Evolutionary conservation across 1,140 invertebrate species (phyloP), one percentile per base, ranked within the genome.

Genomic region (Geopemphigus sp.): DNA sequence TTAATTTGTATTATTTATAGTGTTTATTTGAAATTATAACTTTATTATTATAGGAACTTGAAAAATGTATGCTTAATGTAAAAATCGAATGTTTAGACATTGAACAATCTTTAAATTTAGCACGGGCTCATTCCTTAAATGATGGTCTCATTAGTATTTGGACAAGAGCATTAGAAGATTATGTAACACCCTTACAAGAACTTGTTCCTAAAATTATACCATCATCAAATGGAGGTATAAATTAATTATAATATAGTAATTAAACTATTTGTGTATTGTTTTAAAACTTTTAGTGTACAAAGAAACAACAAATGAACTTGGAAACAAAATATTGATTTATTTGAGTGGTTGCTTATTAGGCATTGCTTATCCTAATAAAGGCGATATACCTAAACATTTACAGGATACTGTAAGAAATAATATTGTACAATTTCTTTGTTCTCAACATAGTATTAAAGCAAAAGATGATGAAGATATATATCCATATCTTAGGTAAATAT

Each of bases 341-440:
- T 89, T 93, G 57, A 96, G 95, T 78, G 97, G 96, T 84, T 98
- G 96, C 85, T 87, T 99, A 82, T 93, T 94, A 26, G 97, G 97
- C 2, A 88, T 95, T 80, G 92, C 92, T 3, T 98, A 96, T 87
- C 96, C 94, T 4, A 90, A 90, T 57, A 24, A 39, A 63, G 95
- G 96, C 17, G 89, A 94, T 83, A 86, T 87, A 12, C 90, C 93
- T 82, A 87, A 90, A 80, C 87, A 90, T 39, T 88, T 90, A 54
- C 87, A 88, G 56, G 73, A 72, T 5, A 90, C 89, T 82, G 92
- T 94, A 0, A 91, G 95, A 82, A 89, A 92, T 81, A 92, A 97
- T 86, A 90, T 93, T 5, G 82, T 83, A 59, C 82, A 83, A 68
- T 82, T 82, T 78, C 63, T 83, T 29, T 83, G 82, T 57, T 83